Conservation (phyloP, 1,140 invertebrate species). For the Belonocnema kinseyi region DNA sequence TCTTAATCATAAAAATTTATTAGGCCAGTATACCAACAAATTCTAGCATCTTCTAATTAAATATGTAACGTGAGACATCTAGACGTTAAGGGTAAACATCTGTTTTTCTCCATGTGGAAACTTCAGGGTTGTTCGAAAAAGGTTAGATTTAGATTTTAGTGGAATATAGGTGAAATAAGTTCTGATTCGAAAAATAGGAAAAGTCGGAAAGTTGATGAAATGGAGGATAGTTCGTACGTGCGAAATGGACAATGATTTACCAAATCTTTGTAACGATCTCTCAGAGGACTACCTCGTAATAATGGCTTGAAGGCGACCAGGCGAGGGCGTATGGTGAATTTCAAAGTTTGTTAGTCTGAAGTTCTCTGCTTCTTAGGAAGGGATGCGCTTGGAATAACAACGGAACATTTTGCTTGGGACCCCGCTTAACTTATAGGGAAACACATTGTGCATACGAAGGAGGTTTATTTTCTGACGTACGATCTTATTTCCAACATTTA, state of each 20-base stretch:
- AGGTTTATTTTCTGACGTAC: slow-evolving; percentile 52
- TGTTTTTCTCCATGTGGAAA: too few relatives aligned
- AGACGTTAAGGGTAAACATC: too few relatives aligned
- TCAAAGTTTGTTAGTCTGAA: slow-evolving; percentile 60
- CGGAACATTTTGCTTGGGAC: slow-evolving; percentile 36
- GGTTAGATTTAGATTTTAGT: background rate
- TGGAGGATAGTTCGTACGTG: slow-evolving; percentile 26
- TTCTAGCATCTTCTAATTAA: too few relatives aligned
- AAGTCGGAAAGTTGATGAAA: too few relatives aligned
- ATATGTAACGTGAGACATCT: too few relatives aligned
- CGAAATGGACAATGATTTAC: slow-evolving; percentile 27
- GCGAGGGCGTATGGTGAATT: slow-evolving; percentile 53
- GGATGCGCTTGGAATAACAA: slow-evolving; percentile 65
- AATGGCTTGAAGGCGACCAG: slow-evolving; percentile 29
- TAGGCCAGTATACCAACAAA: too few relatives aligned
- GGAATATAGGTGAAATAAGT: too few relatives aligned
- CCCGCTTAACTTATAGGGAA: slow-evolving; percentile 37
- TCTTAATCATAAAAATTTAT: too few relatives aligned
- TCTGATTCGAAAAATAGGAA: too few relatives aligned
- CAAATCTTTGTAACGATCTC: slow-evolving; percentile 20
- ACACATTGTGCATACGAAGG: slow-evolving; percentile 63
- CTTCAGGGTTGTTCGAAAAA: background rate
- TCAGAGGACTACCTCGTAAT: slow-evolving; percentile 39
- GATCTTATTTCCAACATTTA: slow-evolving; percentile 31
- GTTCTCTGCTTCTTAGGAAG: slow-evolving; percentile 59